phyloP scores from a whole-genome alignment of 2,113 vertebrate genomes.

The Corydoras maculifer region DNA sequence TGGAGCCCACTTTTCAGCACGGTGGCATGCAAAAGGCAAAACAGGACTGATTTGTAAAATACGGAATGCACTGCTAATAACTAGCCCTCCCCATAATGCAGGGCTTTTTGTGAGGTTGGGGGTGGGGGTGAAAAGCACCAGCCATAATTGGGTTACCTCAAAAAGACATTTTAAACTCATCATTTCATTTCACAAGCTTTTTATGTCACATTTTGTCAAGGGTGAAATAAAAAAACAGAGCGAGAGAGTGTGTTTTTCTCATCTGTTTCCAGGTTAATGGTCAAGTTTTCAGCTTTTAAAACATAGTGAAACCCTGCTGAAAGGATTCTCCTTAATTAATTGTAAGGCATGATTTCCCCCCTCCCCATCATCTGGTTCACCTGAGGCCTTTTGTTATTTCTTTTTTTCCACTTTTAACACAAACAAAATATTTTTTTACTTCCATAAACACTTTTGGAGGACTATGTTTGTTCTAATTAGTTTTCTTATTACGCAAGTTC shows the following conservation, averaged over 20 bases:
- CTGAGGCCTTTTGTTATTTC: constrained; percentile 35
- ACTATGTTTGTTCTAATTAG: no score
- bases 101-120: constrained; percentile 59
- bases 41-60: constrained; percentile 69
- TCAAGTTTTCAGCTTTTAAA: constrained; percentile 74
- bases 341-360: constrained; percentile 57
- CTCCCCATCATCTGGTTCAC: constrained; percentile 11
- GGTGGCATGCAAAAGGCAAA: constrained; percentile 54
- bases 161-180: constrained; percentile 76
- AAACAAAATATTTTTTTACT: constrained; percentile 24
- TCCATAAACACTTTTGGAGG: not conserved
- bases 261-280: constrained; percentile 76
- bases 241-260: constrained; percentile 46
- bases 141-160: constrained; percentile 72
- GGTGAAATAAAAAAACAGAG: constrained; percentile 47
- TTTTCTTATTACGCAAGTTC: no score
- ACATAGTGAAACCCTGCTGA: constrained; percentile 60
- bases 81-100: constrained; percentile 70
- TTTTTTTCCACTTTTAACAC: constrained; percentile 28
- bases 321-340: constrained; percentile 72
- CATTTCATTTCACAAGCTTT: constrained; percentile 72
- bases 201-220: constrained; percentile 61
- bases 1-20: constrained; percentile 67
- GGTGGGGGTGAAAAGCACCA: constrained; percentile 51
- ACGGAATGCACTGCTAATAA: constrained; percentile 66